These are phyloP conservation scores for Myotis davidii DNA, from an alignment of 2,113 vertebrate species.

Conservation along the genomic window DNA sequence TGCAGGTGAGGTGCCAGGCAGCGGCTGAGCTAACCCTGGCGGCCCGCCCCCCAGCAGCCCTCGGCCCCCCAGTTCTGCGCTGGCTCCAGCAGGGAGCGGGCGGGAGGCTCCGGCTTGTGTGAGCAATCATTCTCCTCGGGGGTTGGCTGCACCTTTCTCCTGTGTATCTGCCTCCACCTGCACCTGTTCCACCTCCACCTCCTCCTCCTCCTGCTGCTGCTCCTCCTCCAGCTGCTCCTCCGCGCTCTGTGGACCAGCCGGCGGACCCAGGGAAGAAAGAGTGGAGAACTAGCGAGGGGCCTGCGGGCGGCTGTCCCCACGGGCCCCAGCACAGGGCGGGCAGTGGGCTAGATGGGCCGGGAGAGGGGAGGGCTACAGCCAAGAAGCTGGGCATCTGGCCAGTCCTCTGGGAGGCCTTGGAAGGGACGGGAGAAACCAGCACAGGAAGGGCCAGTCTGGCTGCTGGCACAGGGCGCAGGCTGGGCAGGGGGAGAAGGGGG, in stretches of 20 bases:
- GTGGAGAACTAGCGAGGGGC: constrained; percentile 76
- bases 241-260: constrained; percentile 85
- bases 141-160: constrained; percentile 88
- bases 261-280: constrained; percentile 86
- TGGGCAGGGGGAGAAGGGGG: too few species aligned
- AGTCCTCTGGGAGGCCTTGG: not conserved
- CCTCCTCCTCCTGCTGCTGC: constrained; percentile 83
- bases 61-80: constrained; percentile 67
- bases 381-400: not conserved
- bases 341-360: constrained; percentile 88
- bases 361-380: constrained; percentile 67
- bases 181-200: constrained; percentile 82
- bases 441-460: not conserved
- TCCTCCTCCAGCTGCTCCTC: constrained; percentile 84
- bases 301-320: constrained; percentile 24
- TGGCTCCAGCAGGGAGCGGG: constrained; percentile 82
- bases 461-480: not conserved
- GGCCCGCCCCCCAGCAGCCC: constrained; percentile 58
- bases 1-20: constrained; percentile 78
- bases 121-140: constrained; percentile 82
- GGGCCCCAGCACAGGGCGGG: constrained; percentile 84
- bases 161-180: constrained; percentile 83
- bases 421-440: not conserved
- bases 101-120: constrained; percentile 76
- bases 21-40: constrained; percentile 67